Percentiles rank a stretch among this genome's conserved stretches.
phyloP scores from a whole-genome alignment of 2,888 invertebrate genomes.

The Acrobasis repandana region DNA sequence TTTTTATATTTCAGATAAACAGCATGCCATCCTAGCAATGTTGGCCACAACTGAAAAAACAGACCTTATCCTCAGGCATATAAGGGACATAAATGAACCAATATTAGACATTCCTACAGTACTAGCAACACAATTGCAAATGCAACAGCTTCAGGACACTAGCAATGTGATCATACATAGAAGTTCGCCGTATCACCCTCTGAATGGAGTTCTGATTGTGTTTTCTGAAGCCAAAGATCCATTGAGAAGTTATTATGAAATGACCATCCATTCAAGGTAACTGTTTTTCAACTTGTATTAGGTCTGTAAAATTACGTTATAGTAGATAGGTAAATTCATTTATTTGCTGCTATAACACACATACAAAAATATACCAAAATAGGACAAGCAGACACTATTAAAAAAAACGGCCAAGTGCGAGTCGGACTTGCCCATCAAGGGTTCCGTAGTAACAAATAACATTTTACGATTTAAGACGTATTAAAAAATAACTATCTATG shows the following conservation, averaged over 20 bases:
- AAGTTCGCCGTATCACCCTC: constrained; percentile 55
- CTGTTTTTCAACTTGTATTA: background rate
- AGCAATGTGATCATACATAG: constrained; percentile 52
- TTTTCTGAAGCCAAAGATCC: constrained; percentile 34
- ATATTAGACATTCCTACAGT: constrained; percentile 40
- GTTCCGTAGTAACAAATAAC: too few species aligned
- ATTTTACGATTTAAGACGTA: too few species aligned
- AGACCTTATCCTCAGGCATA: constrained; percentile 50
- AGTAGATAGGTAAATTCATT: too few species aligned
- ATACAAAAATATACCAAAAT: too few species aligned
- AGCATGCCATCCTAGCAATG: constrained; percentile 46
- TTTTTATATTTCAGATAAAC: constrained; percentile 44
- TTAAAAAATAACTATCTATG: too few species aligned
- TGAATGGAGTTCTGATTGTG: constrained; percentile 60
- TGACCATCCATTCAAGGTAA: constrained; percentile 61
- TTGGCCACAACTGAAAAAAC: constrained; percentile 54
- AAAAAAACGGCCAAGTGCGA: too few species aligned
- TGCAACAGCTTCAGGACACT: constrained; percentile 46
- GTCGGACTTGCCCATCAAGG: too few species aligned
- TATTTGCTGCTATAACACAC: too few species aligned
- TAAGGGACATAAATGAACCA: constrained; percentile 37
- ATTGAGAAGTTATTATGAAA: constrained; percentile 27
- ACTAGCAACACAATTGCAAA: constrained; percentile 51
- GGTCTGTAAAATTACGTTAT: too few species aligned
- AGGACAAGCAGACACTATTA: too few species aligned